These are phyloP conservation scores for Bombus haemorrhoidalis DNA, from an alignment of 1,140 invertebrate genomes.

Conservation along the genomic window DNA sequence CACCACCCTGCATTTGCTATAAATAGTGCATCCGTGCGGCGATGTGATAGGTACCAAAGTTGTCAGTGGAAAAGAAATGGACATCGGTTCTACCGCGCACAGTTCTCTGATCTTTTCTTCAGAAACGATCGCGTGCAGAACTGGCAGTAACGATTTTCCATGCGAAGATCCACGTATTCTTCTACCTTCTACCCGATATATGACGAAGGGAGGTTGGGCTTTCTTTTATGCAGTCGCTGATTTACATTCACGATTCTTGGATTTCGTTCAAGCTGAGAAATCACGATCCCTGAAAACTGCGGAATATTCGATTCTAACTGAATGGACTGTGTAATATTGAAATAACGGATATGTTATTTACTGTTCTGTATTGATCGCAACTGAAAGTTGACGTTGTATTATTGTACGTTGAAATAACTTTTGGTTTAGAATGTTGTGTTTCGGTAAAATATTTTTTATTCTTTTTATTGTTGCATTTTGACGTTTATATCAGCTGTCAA, in stretches of 20 bases:
- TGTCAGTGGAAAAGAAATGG: constrained; percentile 52
- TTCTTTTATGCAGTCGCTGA: constrained; percentile 4
- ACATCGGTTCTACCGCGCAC: neutral
- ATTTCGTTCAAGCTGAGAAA: constrained; percentile 1
- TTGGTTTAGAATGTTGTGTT: neutral
- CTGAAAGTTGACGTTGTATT: neutral
- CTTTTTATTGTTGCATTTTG: neutral
- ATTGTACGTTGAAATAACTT: neutral
- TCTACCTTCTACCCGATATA: neutral
- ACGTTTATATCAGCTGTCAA: neutral
- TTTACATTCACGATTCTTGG: constrained; percentile 33
- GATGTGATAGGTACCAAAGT: constrained; percentile 26
- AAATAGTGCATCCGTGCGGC: constrained; percentile 5
- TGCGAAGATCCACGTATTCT: neutral
- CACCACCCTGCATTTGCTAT: neutral
- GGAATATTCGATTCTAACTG: neutral
- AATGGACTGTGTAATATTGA: neutral
- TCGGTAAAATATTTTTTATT: neutral
- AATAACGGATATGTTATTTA: constrained; percentile 6
- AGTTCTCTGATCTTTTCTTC: constrained; percentile 38
- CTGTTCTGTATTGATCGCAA: neutral
- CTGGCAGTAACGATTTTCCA: constrained; percentile 26
- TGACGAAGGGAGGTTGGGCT: neutral
- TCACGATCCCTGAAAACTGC: neutral
- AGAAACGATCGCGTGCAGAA: neutral